Percentiles rank a stretch among this genome's conserved stretches.
phyloP scores from a whole-genome alignment of 2,888 invertebrate species.

The Bhutanitis thaidina region DNA sequence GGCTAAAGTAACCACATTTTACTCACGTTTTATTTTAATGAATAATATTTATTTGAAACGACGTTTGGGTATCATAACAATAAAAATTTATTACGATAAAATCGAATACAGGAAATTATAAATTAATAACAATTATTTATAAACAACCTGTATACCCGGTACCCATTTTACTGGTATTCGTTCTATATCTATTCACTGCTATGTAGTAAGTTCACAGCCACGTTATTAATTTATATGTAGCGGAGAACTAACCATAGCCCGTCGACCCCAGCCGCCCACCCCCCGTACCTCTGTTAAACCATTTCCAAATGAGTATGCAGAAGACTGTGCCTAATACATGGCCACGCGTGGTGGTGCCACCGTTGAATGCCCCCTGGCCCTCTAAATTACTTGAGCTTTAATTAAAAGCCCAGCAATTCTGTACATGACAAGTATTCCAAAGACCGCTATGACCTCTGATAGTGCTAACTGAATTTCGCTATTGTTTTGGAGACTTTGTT shows the following conservation, averaged over 20 bases:
- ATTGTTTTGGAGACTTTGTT: slow-evolving; percentile 22
- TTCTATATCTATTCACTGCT: slow-evolving; percentile 57
- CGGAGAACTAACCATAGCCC: slow-evolving; percentile 73
- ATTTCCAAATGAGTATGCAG: slow-evolving; percentile 78
- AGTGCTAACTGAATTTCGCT: slow-evolving; percentile 57
- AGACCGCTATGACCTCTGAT: slow-evolving; percentile 53
- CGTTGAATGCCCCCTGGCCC: slow-evolving; percentile 44
- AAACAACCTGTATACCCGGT: slow-evolving; percentile 44
- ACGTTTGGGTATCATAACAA: too few relatives aligned
- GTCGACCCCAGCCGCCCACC: slow-evolving; percentile 38
- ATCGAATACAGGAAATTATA: too few relatives aligned
- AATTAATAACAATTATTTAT: too few relatives aligned
- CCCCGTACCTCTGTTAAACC: slow-evolving; percentile 62
- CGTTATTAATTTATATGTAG: slow-evolving; percentile 79
- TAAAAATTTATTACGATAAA: too few relatives aligned
- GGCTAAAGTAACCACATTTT: too few relatives aligned
- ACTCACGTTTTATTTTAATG: too few relatives aligned
- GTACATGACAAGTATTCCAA: slow-evolving; percentile 76
- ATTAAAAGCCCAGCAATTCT: slow-evolving; percentile 76
- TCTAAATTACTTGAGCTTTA: slow-evolving; percentile 76
- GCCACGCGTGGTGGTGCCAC: slow-evolving; percentile 48
- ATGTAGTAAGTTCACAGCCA: slow-evolving; percentile 38
- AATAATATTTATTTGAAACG: too few relatives aligned
- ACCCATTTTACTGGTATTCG: slow-evolving; percentile 59
- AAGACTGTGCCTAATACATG: slow-evolving; percentile 69